Base-by-base conservation (phyloP, 2,797 vertebrate genomes). In the Rhabdomys pumilio region DNA sequence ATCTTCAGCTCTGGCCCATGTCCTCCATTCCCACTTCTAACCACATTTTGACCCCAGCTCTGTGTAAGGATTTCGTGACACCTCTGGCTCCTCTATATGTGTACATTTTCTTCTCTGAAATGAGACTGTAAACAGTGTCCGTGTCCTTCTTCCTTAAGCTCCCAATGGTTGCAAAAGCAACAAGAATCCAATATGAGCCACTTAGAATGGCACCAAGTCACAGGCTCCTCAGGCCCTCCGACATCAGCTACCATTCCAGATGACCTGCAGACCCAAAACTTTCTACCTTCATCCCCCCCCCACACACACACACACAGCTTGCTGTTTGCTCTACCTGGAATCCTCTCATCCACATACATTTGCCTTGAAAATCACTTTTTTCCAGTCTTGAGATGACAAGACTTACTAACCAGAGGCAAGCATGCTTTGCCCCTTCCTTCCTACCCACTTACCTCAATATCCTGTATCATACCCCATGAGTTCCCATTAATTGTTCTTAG, bases 321-420 rank as follows among this genome's bases (percentile, higher is more conserved):
- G 38, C 38, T 38, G n/a, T 15, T 24, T 53, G 38, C 0, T 0
- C 24, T 15, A 41, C 55, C 91, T 75, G 19, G 13, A n/a, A 19
- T 26, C 17, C 6, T 81, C 24, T 57, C 29, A 31, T 63, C 9
- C 11, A 69, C n/a, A 19, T 14, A 29, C 41, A 26, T 53, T 75
- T 63, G 24, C 29, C 6, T 69, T 65, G 10, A 4, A 82, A 85
- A 73, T 65, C 53, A 69, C 55, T 75, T 91, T 76, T 94, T 94
- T 69, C 38, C 14, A 76, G 31, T 80, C 50, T 65, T 69, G 41
- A 12, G 63, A 90, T 20, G 85, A 57, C 11, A 38, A 38, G 38
- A 85, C 19, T 69, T 79, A 50, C 50, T 47, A 57, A 79, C 29
- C n/a, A 50, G 80, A 90, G 29, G 22, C 9, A 55, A 85, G 24